A percentile compares a stretch with the other conserved stretches of the same genome.
Evolutionary conservation across 2,888 invertebrate species (phyloP).

Genomic region (Heliconius charithonia): DNA sequence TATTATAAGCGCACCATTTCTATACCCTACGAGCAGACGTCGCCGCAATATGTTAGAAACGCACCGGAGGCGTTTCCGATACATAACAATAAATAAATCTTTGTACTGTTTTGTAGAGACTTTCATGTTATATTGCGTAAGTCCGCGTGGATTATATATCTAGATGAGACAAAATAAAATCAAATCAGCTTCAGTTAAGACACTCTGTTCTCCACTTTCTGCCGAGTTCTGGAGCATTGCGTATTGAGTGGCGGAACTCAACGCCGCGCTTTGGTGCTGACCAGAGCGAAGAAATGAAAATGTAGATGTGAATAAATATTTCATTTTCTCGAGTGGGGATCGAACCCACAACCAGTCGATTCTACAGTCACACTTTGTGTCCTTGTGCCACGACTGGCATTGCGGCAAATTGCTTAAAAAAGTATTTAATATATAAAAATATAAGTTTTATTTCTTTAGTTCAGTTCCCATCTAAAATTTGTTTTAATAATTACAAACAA

Average conservation of each 20-base stretch:
- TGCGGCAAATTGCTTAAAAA: background rate
- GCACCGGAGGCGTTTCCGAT: constrained; percentile 68
- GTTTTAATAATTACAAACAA: too few relatives aligned
- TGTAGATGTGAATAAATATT: too few relatives aligned
- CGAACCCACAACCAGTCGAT: too few relatives aligned
- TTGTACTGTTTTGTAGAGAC: constrained; percentile 30
- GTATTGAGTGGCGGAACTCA: too few relatives aligned
- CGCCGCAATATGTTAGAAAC: constrained; percentile 59
- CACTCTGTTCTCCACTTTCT: too few relatives aligned
- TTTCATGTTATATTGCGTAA: constrained; percentile 25
- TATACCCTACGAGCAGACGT: constrained; percentile 45
- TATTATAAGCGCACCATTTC: constrained; percentile 11
- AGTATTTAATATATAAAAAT: too few relatives aligned
- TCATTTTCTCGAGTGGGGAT: too few relatives aligned
- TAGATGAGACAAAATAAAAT: constrained; percentile 15
- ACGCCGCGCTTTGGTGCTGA: too few relatives aligned
- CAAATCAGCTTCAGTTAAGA: too few relatives aligned
- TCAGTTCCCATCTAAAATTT: background rate
- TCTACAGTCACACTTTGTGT: too few relatives aligned
- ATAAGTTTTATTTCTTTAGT: background rate
- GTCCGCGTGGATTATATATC: background rate
- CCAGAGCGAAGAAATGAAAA: too few relatives aligned
- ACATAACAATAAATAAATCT: constrained; percentile 67
- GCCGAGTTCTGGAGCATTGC: too few relatives aligned
- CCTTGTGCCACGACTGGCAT: background rate